Evolutionary conservation across 2,888 invertebrate genomes (phyloP).

Genomic region (Dolomedes plantarius): DNA sequence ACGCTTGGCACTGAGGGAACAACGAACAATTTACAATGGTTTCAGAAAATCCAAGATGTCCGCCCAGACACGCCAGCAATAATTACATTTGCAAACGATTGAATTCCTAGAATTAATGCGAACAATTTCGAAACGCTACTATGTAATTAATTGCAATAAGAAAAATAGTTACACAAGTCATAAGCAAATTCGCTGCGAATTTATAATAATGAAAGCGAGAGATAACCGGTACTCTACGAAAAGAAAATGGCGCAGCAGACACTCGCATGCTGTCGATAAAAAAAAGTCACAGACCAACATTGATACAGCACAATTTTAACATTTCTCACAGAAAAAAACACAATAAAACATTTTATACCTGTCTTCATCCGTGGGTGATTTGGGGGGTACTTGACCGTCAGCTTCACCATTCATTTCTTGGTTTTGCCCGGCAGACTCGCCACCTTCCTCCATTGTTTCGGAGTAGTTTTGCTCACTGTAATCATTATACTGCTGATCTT

Average conservation of each 20-base stretch:
- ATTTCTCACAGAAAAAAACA: background rate
- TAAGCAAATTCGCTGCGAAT: no score
- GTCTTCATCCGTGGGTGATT: slow-evolving; percentile 47
- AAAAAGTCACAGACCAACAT: background rate
- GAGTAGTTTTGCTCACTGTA: slow-evolving; percentile 57
- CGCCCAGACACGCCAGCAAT: background rate
- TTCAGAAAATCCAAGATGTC: background rate
- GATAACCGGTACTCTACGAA: background rate
- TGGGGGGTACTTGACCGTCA: slow-evolving; percentile 14
- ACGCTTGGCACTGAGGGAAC: no score
- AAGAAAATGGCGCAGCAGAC: slow-evolving; percentile 13
- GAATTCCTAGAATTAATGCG: no score
- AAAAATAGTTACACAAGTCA: no score
- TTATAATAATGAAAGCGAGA: no score
- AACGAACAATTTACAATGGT: no score
- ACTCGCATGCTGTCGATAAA: background rate
- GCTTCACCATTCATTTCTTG: slow-evolving; percentile 55
- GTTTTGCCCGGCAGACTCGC: slow-evolving; percentile 32
- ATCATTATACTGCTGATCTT: slow-evolving; percentile 66
- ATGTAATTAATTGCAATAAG: no score
- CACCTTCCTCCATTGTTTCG: slow-evolving; percentile 47
- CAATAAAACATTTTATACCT: slow-evolving; percentile 26
- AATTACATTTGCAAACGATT: no score
- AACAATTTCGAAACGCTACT: no score
- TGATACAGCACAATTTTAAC: no score